A percentile compares a stretch with the other conserved stretches of the same genome.
Conservation (phyloP, 2,888 invertebrate species). For the Heliconius aoede region DNA sequence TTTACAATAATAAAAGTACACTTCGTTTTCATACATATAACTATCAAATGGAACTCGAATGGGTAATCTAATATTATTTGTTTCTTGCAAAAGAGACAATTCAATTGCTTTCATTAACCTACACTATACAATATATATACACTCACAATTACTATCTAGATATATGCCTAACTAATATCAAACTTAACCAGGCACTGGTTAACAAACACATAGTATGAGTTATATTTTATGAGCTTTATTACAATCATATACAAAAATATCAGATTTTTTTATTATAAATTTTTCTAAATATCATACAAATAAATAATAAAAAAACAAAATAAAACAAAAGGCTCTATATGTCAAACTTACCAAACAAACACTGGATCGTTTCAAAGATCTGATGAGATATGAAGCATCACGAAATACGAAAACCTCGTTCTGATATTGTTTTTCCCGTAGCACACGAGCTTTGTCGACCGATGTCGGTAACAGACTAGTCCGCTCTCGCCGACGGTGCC, state of each 20-base stretch:
- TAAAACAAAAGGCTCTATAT: too few species aligned
- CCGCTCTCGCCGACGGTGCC: constrained; percentile 62
- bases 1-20: background rate
- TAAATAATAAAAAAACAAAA: too few species aligned
- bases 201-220: too few species aligned
- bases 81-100: background rate
- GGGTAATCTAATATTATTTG: background rate
- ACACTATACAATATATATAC: background rate
- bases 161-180: background rate
- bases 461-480: constrained; percentile 74
- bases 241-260: background rate
- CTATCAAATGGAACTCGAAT: background rate
- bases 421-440: constrained; percentile 19
- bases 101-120: background rate
- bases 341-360: constrained; percentile 36
- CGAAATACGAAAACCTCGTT: constrained; percentile 49
- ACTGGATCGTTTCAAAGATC: constrained; percentile 22
- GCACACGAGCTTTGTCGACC: constrained; percentile 66
- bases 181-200: background rate
- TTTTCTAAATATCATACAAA: background rate
- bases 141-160: background rate
- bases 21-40: background rate
- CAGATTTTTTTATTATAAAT: background rate
- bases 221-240: background rate
- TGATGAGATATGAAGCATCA: constrained; percentile 39